A percentile compares a stretch with the other conserved stretches of the same genome.
These are phyloP conservation scores for Bradynema listronoti DNA, from an alignment of 1,140 invertebrate species.

Conservation along the genomic window DNA sequence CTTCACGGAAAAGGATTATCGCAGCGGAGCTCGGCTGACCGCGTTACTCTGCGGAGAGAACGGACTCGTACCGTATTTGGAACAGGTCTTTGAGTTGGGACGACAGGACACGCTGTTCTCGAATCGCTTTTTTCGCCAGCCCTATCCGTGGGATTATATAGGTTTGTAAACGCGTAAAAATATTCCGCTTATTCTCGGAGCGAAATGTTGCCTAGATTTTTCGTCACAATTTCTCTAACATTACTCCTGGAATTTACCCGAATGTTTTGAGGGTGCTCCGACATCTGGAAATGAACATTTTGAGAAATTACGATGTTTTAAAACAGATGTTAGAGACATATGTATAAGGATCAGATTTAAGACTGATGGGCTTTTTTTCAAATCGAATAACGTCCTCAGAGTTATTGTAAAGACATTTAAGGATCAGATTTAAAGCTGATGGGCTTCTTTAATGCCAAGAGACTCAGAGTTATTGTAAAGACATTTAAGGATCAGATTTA, in stretches of 20 bases:
- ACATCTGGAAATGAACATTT: no score
- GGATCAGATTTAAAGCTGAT: no score
- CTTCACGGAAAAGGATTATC: conserved; percentile 64
- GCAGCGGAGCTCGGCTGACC: conserved; percentile 66
- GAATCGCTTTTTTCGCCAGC: conserved; percentile 80
- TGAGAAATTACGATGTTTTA: no score
- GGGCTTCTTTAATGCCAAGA: no score
- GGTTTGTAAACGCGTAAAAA: conserved; percentile 64
- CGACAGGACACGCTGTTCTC: conserved; percentile 69
- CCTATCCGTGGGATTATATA: conserved; percentile 96
- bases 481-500: no score
- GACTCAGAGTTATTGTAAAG: no score
- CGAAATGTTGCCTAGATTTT: conserved; percentile 6
- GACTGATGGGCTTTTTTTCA: no score
- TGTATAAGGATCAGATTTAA: no score
- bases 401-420: no score
- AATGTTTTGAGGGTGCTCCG: no score
- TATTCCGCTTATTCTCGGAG: background rate
- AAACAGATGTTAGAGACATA: no score
- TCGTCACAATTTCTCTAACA: background rate
- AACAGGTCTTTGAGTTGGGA: conserved; percentile 85
- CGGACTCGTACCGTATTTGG: conserved; percentile 82
- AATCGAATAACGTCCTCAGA: no score
- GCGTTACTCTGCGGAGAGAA: conserved; percentile 85
- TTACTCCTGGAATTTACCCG: background rate